These are phyloP conservation scores for Etheostoma cragini DNA, from an alignment of 2,113 vertebrate genomes.

Conservation along the genomic window DNA sequence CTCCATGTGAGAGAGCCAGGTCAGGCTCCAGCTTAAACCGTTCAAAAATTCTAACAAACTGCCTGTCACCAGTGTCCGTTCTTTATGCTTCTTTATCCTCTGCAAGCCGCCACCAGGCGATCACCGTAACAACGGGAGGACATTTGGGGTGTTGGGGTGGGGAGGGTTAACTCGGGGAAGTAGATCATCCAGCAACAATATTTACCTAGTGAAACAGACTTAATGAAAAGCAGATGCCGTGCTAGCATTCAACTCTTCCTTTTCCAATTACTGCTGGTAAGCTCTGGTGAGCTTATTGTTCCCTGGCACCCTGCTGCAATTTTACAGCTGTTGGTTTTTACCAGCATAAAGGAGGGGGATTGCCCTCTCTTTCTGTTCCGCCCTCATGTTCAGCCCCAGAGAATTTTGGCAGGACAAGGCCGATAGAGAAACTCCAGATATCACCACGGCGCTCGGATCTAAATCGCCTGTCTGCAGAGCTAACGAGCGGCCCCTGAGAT, in stretches of 20 bases:
- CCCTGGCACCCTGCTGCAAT: constrained; percentile 69
- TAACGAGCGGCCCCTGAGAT: constrained; percentile 25
- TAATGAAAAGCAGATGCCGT: constrained; percentile 72
- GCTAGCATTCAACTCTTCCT: constrained; percentile 64
- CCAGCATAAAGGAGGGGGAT: constrained; percentile 15
- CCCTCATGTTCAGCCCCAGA: constrained; percentile 48
- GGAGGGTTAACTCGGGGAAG: constrained; percentile 33
- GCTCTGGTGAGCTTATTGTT: constrained; percentile 69
- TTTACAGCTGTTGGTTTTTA: constrained; percentile 77
- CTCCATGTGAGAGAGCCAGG: not conserved
- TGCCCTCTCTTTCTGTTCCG: constrained; percentile 36
- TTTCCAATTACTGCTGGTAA: constrained; percentile 67
- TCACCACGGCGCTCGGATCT: not conserved
- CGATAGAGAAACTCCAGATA: constrained; percentile 29
- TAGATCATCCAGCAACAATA: constrained; percentile 60
- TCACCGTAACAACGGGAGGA: not conserved
- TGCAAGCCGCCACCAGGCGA: not conserved
- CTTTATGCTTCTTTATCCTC: not conserved
- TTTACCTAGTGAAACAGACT: constrained; percentile 69
- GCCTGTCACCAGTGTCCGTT: constrained; percentile 2
- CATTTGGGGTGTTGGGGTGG: not conserved
- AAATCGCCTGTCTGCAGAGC: not conserved
- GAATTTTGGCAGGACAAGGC: constrained; percentile 36
- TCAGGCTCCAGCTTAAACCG: constrained; percentile 16
- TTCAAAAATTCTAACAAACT: not conserved